Evolutionary conservation across 1,140 invertebrate genomes (phyloP), one percentile per base, ranked within the genome.

Genomic region (Oedothorax gibbosus): DNA sequence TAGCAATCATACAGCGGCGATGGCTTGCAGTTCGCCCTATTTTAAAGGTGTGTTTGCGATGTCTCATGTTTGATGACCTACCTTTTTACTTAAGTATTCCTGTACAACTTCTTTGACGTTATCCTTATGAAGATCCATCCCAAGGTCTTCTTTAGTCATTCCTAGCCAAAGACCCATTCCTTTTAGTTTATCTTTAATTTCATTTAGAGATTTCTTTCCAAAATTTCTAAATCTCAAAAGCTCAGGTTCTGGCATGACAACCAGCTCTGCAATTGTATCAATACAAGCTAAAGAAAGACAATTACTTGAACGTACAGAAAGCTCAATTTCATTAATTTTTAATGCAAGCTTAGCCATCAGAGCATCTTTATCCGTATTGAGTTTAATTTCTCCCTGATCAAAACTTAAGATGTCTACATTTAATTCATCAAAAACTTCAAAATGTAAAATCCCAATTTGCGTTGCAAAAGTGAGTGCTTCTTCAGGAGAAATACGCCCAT

Each of bases 161-260:
- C 64, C 64, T 11, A 65, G 18, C 9, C 9, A 65, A 11, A 72
- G 18, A 11, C 69, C 69, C 18, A 11, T 7, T 14, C 9, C 11
- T 10, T 7, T 18, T 11, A 72, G 20, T 18, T 21, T 49, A 49
- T 49, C 80, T 53, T 86, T 71, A 60, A 86, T 86, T 54, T 86
- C 85, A 20, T 66, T 73, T 7, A 86, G 81, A 8, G 85, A 86
- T 72, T 86, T 86, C n/a, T 62, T 51, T 14, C 85, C 80, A 21
- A 86, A 77, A 81, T 86, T 86, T 12, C 9, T 9, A 9, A 53
- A 10, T 35, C 66, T 75, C 15, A 86, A 21, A 53, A 86, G 9
- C 49, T 86, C 85, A 56, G n/a, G 11, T 51, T 85, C 80, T 9
- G 80, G 8, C 7, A 11, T 9, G 5, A 12, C 7, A 11, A 86